Evolutionary conservation across 2,797 vertebrate genomes (phyloP), one percentile per base, ranked within the genome.

Genomic region (Coluber constrictor): DNA sequence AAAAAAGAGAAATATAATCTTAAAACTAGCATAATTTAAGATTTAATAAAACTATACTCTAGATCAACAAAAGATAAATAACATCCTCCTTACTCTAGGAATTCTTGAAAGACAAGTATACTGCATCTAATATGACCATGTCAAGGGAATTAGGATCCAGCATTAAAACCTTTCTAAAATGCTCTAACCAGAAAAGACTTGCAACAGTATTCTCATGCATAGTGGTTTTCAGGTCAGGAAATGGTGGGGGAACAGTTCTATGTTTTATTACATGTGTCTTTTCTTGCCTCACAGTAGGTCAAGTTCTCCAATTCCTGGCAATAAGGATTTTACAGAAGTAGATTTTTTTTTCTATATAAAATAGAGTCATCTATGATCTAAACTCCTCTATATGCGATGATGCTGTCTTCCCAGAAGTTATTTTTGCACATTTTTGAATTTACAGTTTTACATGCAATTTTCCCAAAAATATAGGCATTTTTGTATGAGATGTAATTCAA

Each of bases 131-230:
- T 51, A 92, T 91, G 92, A 90, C 88, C 47, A 91, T 91, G 74
- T 0, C 86, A 89, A 91, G 92, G 23, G 94, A 95, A 94, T 96
- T 93, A 96, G 94, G 93, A 91, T 32, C 94, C 2, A 27, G 32
- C 0, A 0, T 74, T 20, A 25, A 66, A 47, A 90, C 37, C 15
- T 20, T 59, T 56, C 56, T 79, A 91, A 57, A 88, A 87, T 83
- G 74, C 37, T 47, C 43, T 47, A 83, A 83, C 20, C 10, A 23
- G 20, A 20, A 83, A 83, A 23, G 74, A 25, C 37, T 47, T 25
- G 74, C 37, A 83, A 47, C 20, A 12, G 43, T 25, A 25, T 83
- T 83, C 43, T 47, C 74, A 83, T 25, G 37, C 74, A 12, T 4
- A 47, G 4, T 47, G 43, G 20, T 83, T 83, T 83, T 47, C 74